Evolutionary conservation across 2,113 vertebrate species (phyloP), one percentile per base, ranked within the genome.

Genomic region (Burhinus bistriatus): DNA sequence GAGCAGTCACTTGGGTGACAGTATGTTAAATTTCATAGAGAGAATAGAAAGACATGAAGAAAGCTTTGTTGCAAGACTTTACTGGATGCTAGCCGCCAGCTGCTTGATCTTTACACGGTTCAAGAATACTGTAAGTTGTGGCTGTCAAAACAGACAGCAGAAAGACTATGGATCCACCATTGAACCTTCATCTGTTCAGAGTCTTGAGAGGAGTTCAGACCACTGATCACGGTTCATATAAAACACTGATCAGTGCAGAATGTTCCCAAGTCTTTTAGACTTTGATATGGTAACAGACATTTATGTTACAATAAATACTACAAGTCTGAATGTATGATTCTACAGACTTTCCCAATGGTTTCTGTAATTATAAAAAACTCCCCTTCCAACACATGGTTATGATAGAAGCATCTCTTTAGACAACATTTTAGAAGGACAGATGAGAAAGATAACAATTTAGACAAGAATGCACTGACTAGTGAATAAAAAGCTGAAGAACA

Each of bases 361-460:
- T 22, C 65, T 30, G 9, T 12, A n/a, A 57, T 52, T 64, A 49
- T 11, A 26, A 47, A 54, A 55, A 19, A 61, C 34, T 66, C 27
- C 23, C 12, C 18, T 55, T 71, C n/a, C 57, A 80, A 64, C 21
- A 42, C 9, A 23, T 5, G 12, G 29, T 26, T 42, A 40, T 32
- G 22, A 79, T 0, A 81, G 49, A 65, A 57, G 15, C 23, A 38
- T 8, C 26, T 59, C 61, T 86, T 64, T 4, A 45, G 17, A 40
- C 61, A 90, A 16, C 22, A 23, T 7, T 79, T 72, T 30, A 51
- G n/a, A 68, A 62, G 9, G 20, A 52, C 62, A 76, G 16, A 30
- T 26, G 27, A 66, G 27, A 52, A 47, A 51, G 36, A 65, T 2
- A 38, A 26, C 0, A 0, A 23, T 26, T 57, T 13, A 34, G 76